Conservation (phyloP, 2,797 vertebrate genomes). For the Kryptopterus vitreolus region DNA sequence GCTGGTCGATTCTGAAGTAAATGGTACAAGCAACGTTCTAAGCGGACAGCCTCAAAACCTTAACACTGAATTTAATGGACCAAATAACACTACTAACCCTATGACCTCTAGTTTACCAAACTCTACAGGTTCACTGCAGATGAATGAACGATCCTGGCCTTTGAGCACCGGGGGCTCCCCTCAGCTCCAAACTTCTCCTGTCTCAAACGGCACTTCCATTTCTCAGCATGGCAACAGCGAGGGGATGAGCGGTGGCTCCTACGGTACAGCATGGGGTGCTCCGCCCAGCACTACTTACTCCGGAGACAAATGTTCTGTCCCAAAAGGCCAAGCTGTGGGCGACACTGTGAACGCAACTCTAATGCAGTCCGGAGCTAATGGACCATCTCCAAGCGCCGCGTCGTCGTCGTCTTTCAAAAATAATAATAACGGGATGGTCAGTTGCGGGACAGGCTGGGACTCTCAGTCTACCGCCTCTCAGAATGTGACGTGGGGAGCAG, state of each 20-base stretch:
- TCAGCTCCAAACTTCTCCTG: slow-evolving; percentile 79
- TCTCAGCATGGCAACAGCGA: slow-evolving; percentile 84
- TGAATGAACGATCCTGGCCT: slow-evolving; percentile 84
- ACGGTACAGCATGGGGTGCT: slow-evolving; percentile 89
- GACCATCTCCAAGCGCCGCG: slow-evolving; percentile 75
- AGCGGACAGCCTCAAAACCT: slow-evolving; percentile 92
- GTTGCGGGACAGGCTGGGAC: slow-evolving; percentile 85
- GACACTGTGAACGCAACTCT: slow-evolving; percentile 99
- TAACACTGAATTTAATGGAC: slow-evolving; percentile 98
- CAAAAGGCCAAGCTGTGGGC: slow-evolving; percentile 82
- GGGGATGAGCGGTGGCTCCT: slow-evolving; percentile 81
- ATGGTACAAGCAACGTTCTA: slow-evolving; percentile 93
- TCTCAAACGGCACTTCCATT: slow-evolving; percentile 87
- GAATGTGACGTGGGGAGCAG: slow-evolving; percentile 71
- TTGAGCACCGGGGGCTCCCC: slow-evolving; percentile 85
- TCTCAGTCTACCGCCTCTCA: slow-evolving; percentile 77
- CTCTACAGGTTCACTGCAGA: slow-evolving; percentile 90
- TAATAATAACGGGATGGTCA: slow-evolving; percentile 82
- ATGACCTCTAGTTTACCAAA: slow-evolving; percentile 99
- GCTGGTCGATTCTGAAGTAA: slow-evolving; percentile 82
- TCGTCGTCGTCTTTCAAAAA: slow-evolving; percentile 89
- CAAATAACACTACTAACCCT: slow-evolving; percentile 99
- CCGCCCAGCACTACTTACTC: slow-evolving; percentile 81
- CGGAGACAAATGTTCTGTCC: slow-evolving; percentile 87
- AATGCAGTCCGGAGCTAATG: slow-evolving; percentile 84